A percentile compares a stretch with the other conserved stretches of the same genome.
These are phyloP conservation scores for Acrocera orbiculus DNA, from an alignment of 2,888 invertebrate species.

Conservation along the genomic window DNA sequence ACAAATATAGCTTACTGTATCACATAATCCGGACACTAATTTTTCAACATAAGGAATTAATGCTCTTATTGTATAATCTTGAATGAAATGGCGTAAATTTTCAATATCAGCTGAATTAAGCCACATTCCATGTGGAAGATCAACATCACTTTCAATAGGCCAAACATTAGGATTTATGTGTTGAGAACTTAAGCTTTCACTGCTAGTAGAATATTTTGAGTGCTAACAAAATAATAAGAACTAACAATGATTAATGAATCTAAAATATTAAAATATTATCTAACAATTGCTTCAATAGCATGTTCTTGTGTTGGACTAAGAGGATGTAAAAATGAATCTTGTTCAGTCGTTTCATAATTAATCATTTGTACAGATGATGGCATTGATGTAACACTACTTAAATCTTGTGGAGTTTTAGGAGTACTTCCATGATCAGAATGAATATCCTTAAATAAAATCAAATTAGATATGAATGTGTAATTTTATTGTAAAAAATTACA, in stretches of 20 bases:
- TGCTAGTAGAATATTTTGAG: slow-evolving; percentile 34
- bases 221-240: slow-evolving; percentile 15
- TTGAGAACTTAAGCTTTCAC: slow-evolving; percentile 38
- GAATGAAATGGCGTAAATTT: slow-evolving; percentile 63
- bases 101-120: slow-evolving; percentile 71
- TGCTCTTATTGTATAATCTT: slow-evolving; percentile 72
- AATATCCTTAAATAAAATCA: slow-evolving; percentile 15
- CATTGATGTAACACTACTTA: slow-evolving; percentile 30
- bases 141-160: slow-evolving; percentile 37
- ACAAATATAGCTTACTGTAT: slow-evolving; percentile 38
- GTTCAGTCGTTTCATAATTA: slow-evolving; percentile 16
- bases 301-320: slow-evolving; percentile 51
- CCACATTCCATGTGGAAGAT: slow-evolving; percentile 49
- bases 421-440: slow-evolving; percentile 34
- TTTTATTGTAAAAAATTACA: slow-evolving; percentile 21
- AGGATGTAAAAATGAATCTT: slow-evolving; percentile 44
- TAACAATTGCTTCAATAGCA: slow-evolving; percentile 38
- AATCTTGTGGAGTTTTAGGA: slow-evolving; percentile 40
- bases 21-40: slow-evolving; percentile 62
- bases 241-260: slow-evolving; percentile 2
- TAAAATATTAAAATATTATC: slow-evolving; percentile 1
- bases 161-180: slow-evolving; percentile 38
- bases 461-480: too few relatives aligned
- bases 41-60: slow-evolving; percentile 84
- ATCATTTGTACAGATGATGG: slow-evolving; percentile 26